Evolutionary conservation across 2,113 vertebrate genomes (phyloP).

Genomic region (Poeciliopsis occidentalis): DNA sequence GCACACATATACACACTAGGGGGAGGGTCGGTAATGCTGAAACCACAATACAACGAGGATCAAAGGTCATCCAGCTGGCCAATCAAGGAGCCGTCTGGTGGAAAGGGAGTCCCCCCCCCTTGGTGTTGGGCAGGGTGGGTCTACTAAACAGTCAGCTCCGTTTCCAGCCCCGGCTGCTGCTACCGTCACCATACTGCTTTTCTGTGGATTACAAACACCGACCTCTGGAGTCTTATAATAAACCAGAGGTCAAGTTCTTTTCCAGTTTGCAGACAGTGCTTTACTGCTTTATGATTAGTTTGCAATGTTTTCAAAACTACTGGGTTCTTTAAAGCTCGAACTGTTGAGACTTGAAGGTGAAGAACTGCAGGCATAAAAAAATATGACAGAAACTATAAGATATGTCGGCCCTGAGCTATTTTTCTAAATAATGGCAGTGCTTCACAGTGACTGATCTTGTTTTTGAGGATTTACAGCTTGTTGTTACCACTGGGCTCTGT

Average conservation of each 20-base stretch:
- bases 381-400: conserved; percentile 2
- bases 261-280: background rate
- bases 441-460: background rate
- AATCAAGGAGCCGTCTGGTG: conserved; percentile 59
- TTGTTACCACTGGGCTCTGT: background rate
- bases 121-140: conserved; percentile 76
- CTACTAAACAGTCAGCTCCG: conserved; percentile 65
- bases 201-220: conserved; percentile 12
- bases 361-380: background rate
- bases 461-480: background rate
- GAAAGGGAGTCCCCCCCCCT: conserved; percentile 47
- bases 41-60: conserved; percentile 67
- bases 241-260: conserved; percentile 3
- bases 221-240: background rate
- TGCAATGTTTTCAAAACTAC: background rate
- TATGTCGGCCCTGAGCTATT: background rate
- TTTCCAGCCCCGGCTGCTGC: conserved; percentile 48
- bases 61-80: conserved; percentile 74
- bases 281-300: conserved; percentile 1
- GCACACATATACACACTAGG: conserved; percentile 35
- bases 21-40: conserved; percentile 64
- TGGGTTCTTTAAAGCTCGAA: background rate
- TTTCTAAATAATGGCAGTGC: background rate
- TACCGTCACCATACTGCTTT: conserved; percentile 34
- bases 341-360: background rate